Evolutionary conservation across 2,888 invertebrate genomes (phyloP).

Genomic region (Neuroscelio doddi): DNA sequence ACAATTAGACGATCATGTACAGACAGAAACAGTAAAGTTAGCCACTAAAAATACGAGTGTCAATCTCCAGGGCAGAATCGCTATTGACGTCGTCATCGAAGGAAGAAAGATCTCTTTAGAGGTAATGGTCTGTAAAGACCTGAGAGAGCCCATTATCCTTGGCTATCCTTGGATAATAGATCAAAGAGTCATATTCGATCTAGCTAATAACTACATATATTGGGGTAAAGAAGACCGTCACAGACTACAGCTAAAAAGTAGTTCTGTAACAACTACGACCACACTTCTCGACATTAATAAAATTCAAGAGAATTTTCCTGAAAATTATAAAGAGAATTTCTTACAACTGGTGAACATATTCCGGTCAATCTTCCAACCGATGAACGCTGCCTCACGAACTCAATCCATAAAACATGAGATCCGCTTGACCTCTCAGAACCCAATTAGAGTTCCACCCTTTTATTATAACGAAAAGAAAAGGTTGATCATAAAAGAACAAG

Average conservation of each 20-base stretch:
- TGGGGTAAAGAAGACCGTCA: neutral
- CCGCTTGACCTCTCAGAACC: neutral
- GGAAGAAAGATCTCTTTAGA: too few species aligned
- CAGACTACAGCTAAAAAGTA: neutral
- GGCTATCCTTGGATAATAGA: neutral
- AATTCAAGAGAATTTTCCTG: neutral
- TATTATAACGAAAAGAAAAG: constrained; percentile 18
- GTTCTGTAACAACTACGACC: neutral
- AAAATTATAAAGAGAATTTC: neutral
- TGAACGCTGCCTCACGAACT: neutral
- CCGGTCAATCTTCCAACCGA: neutral
- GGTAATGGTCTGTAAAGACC: too few species aligned
- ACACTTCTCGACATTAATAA: neutral
- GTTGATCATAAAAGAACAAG: constrained; percentile 29
- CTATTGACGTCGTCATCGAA: too few species aligned
- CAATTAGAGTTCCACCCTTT: neutral
- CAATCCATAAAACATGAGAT: constrained; percentile 1
- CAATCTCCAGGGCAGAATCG: too few species aligned
- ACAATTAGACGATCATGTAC: too few species aligned
- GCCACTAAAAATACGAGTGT: too few species aligned
- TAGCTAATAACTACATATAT: neutral
- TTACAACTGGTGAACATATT: neutral
- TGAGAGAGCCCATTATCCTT: too few species aligned
- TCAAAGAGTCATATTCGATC: neutral
- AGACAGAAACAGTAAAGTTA: too few species aligned